A percentile compares a stretch with the other conserved stretches of the same genome.
phyloP scores from a whole-genome alignment of 2,113 vertebrate genomes.

The Colinus virginianus region DNA sequence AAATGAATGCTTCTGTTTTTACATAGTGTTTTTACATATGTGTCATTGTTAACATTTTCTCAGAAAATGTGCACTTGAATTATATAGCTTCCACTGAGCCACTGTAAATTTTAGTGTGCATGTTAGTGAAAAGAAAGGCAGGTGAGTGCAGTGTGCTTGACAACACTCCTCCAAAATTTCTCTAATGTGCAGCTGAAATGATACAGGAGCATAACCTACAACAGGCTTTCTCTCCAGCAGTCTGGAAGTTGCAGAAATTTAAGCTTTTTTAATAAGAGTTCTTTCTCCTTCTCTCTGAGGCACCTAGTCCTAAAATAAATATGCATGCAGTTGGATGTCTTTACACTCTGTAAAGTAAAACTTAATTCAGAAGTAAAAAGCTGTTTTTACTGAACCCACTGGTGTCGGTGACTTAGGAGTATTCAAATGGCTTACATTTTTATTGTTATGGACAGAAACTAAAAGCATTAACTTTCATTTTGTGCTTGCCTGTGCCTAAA shows the following conservation, averaged over 20 bases:
- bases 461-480: constrained; percentile 9
- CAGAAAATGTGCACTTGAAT: not conserved
- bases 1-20: not conserved
- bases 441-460: constrained; percentile 3
- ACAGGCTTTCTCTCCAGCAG: not conserved
- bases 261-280: not conserved
- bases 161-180: not conserved
- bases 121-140: not conserved
- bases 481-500: constrained; percentile 23
- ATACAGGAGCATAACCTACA: not conserved
- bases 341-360: not conserved
- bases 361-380: constrained; percentile 12
- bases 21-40: not conserved
- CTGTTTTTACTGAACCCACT: not conserved
- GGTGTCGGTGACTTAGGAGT: not conserved
- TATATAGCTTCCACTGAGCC: not conserved
- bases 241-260: not conserved
- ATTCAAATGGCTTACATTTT: not conserved
- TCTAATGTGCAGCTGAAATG: not conserved
- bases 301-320: not conserved
- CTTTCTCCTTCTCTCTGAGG: not conserved
- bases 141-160: not conserved
- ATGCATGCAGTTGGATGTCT: not conserved
- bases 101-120: not conserved
- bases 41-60: not conserved